Conservation (phyloP, 2,113 vertebrate species). For the Anhinga anhinga region DNA sequence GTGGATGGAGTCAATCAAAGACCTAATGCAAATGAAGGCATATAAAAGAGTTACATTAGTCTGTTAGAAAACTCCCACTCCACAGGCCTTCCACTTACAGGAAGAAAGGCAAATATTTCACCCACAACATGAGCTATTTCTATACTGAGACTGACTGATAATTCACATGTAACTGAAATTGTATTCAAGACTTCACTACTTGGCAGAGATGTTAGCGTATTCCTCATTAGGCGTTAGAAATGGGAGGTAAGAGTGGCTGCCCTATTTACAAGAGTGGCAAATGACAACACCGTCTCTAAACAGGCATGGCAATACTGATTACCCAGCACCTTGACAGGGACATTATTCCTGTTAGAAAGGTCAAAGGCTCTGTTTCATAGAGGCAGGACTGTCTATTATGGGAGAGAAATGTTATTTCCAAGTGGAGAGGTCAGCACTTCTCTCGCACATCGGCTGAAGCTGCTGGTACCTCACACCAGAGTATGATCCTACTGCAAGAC, state of each 20-base stretch:
- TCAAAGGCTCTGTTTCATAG: constrained; percentile 45
- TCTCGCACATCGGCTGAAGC: neutral
- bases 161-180: constrained; percentile 25
- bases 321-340: constrained; percentile 49
- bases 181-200: neutral
- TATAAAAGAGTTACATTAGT: constrained; percentile 7
- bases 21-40: constrained; percentile 47
- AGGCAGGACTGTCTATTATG: constrained; percentile 34
- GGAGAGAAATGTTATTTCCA: constrained; percentile 9
- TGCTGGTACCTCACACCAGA: neutral
- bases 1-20: constrained; percentile 18
- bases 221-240: neutral
- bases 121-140: constrained; percentile 53
- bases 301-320: constrained; percentile 24
- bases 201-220: neutral
- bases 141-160: constrained; percentile 9
- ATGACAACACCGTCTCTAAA: constrained; percentile 1
- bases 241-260: neutral
- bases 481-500: constrained; percentile 19
- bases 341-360: constrained; percentile 52
- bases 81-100: neutral
- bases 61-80: constrained; percentile 12
- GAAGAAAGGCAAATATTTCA: constrained; percentile 58
- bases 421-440: constrained; percentile 28
- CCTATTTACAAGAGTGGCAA: constrained; percentile 19